These are phyloP conservation scores for Peromyscus leucopus DNA, from an alignment of 2,113 vertebrate genomes.

Conservation along the genomic window DNA sequence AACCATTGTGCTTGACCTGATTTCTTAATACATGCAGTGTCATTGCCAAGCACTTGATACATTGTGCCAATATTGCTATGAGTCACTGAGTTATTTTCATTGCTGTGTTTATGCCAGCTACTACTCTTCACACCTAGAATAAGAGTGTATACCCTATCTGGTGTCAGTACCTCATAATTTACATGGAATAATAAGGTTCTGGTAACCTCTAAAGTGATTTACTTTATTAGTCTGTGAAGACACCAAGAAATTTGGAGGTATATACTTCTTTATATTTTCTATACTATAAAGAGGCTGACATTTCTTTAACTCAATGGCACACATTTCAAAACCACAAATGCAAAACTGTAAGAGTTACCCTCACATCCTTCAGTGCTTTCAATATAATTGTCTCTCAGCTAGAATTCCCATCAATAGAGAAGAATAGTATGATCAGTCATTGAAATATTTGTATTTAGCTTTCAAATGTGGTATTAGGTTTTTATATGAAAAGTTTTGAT, in stretches of 20 bases:
- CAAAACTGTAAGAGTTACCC: neutral
- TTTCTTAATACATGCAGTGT: conserved; percentile 44
- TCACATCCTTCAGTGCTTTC: conserved; percentile 31
- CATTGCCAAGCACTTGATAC: conserved; percentile 56
- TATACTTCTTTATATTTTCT: conserved; percentile 28
- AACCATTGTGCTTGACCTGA: conserved; percentile 22
- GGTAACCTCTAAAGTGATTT: conserved; percentile 23
- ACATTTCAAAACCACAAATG: conserved; percentile 10
- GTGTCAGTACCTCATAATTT: conserved; percentile 27
- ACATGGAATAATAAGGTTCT: conserved; percentile 30
- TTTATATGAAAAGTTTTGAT: conserved; percentile 51
- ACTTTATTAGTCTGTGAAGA: conserved; percentile 49
- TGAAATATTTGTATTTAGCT: conserved; percentile 55
- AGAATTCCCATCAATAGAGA: conserved; percentile 14
- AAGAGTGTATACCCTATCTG: conserved; percentile 23
- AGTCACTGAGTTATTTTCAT: conserved; percentile 53
- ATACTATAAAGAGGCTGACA: neutral
- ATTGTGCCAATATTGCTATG: conserved; percentile 14
- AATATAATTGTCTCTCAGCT: neutral
- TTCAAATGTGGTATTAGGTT: conserved; percentile 35
- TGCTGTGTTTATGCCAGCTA: conserved; percentile 39
- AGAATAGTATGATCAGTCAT: neutral
- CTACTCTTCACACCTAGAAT: conserved; percentile 6
- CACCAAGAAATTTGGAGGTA: conserved; percentile 35
- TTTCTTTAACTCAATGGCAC: conserved; percentile 32